phyloP scores from a whole-genome alignment of 2,113 vertebrate species.

The Hipposideros armiger region DNA sequence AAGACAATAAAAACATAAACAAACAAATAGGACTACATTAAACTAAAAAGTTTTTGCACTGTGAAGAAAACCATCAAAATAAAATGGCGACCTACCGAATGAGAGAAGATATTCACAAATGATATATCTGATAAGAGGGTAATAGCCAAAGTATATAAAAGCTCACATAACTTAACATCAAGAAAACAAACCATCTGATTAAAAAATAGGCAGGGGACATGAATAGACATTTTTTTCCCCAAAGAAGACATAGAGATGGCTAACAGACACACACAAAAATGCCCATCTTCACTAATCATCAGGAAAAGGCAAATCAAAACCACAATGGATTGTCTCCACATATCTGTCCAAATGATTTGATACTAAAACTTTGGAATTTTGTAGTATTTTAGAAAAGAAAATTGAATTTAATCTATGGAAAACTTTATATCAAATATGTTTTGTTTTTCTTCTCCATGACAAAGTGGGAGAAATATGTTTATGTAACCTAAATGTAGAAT shows the following conservation, averaged over 20 bases:
- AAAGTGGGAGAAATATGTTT: background rate
- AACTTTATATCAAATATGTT: background rate
- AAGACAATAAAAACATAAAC: background rate
- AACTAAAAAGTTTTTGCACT: background rate
- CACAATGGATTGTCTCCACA: no score
- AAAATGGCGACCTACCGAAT: background rate
- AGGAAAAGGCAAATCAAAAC: background rate
- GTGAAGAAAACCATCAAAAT: background rate
- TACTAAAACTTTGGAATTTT: constrained; percentile 12
- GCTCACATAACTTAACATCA: background rate
- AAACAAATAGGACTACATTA: background rate
- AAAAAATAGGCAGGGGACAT: background rate
- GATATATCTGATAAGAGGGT: background rate
- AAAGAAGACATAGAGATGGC: background rate
- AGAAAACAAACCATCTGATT: background rate
- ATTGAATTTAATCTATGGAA: background rate
- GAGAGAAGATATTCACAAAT: background rate
- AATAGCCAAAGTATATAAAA: background rate
- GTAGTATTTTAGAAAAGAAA: background rate
- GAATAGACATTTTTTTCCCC: background rate
- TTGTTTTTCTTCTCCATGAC: background rate
- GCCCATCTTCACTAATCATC: background rate
- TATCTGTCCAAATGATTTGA: background rate
- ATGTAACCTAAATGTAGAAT: background rate
- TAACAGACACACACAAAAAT: background rate